phyloP scores from a whole-genome alignment of 2,113 vertebrate species.

The Pteruthius melanotis region DNA sequence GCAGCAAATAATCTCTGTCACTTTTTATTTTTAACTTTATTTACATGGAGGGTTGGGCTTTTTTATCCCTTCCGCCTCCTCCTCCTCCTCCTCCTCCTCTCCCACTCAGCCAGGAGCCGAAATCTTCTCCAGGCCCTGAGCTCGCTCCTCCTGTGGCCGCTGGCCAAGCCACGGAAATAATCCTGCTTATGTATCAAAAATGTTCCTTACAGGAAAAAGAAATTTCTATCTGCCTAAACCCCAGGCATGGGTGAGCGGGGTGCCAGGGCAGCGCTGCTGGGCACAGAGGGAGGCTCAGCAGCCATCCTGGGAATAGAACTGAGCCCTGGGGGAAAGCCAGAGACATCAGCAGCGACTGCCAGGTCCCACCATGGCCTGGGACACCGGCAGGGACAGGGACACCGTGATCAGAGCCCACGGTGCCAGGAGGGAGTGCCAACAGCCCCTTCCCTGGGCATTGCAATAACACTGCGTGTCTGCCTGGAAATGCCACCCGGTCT shows the following conservation, averaged over 20 bases:
- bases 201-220: neutral
- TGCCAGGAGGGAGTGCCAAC: neutral
- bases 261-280: neutral
- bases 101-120: neutral
- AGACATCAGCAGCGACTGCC: neutral
- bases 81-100: neutral
- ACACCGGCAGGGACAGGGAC: neutral
- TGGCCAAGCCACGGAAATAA: neutral
- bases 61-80: neutral
- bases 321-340: neutral
- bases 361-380: neutral
- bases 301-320: fast-evolving
- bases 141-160: neutral
- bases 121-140: neutral
- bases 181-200: neutral
- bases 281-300: neutral
- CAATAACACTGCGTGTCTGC: fast-evolving
- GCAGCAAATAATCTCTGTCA: constrained; percentile 34
- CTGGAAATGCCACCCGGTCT: neutral
- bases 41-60: neutral
- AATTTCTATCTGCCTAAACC: neutral
- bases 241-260: fast-evolving
- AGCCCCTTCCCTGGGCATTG: neutral
- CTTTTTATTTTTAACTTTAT: constrained; percentile 40
- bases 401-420: fast-evolving